Evolutionary conservation across 2,113 vertebrate species (phyloP), one percentile per base, ranked within the genome.

Genomic region (Verasper variegatus): DNA sequence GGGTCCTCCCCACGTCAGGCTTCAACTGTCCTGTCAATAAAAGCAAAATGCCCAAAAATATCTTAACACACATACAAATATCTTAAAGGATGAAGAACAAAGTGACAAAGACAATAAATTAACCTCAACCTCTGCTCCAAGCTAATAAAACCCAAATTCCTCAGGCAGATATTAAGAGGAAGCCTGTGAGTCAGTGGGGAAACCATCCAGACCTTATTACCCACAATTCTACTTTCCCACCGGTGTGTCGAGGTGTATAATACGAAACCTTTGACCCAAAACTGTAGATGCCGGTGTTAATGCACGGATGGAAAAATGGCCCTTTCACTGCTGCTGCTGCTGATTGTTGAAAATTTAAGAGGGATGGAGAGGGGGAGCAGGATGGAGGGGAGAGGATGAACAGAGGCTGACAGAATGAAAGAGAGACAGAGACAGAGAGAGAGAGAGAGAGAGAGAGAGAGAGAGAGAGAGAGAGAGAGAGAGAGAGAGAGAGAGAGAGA

Each of bases 331-430:
- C 40, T 42, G 40, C 26, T 40, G 13, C 15, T 14, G 21, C 27
- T 64, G 58, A 85, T 52, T 78, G 76, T 51, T 51, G 47, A 31
- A 68, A 45, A 70, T 68, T 64, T 52, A 64, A 68, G 68, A 76
- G 17, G 49, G 47, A 67, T 24, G 54, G 56, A 52, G 61, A 77
- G 49, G 6, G 23, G 1, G 13, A 52, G 45, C 17, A 51, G 31
- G n/a, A 9, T 31, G 57, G 21, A 71, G 24, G 42, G 47, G 62
- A 18, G 6, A 67, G 13, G 20, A 59, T 7, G 42, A 54, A 57
- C 8, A 17, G 54, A 66, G 45, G 23, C 24, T 24, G 18, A 51
- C n/a, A 35, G 58, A 65, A 12, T 42, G 65, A 35, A 21, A 35
- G 17, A 54, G 23, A 17, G 56, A 18, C 8, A 54, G 23, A 17